Evolutionary conservation across 2,113 vertebrate species (phyloP), one percentile per base, ranked within the genome.

Genomic region (Brachypteracias leptosomus): DNA sequence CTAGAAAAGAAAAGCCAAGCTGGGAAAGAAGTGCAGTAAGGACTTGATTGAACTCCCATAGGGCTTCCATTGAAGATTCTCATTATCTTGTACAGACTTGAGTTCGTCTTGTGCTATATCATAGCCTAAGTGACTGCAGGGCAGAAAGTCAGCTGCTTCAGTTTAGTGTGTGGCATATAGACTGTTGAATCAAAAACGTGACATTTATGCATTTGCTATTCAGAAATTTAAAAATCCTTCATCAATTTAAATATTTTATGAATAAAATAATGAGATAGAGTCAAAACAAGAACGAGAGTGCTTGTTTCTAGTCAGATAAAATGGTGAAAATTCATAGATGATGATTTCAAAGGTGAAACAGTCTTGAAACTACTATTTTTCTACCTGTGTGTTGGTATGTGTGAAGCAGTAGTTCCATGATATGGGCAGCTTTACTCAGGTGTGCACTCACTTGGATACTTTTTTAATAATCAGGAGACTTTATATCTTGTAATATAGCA

Each of bases 61-160:
- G 82, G 91, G 72, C 54, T 96, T 58, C 76, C 49, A 38, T 58
- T 94, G 93, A 97, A 90, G 89, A 83, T 94, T 91, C 95, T 95
- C 91, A 88, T 96, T 96, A 95, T 91, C 88, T 72, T 93, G 63
- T 63, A 73, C 57, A 89, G 94, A 77, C 80, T 95, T 93, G 55
- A 6, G 38, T 78, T 93, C 86, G 36, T 67, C 67, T 85, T 74
- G 57, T 2, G 35, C 86, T 90, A 44, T 72, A 29, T 62, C 82
- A 62, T 68, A 73, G 90, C 85, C 52, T 78, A 35, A 20, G 72
- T 84, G 95, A 78, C 79, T 91, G 88, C 93, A 80, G 89, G 88
- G 81, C 54, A 77, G 65, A 74, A 89, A 92, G 58, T 71, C 93
- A 49, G 70, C 62, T 52, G 79, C 75, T 71, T 70, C 1, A 1